Base-by-base conservation (phyloP, 2,113 vertebrate genomes). In the Tupaia chinensis region DNA sequence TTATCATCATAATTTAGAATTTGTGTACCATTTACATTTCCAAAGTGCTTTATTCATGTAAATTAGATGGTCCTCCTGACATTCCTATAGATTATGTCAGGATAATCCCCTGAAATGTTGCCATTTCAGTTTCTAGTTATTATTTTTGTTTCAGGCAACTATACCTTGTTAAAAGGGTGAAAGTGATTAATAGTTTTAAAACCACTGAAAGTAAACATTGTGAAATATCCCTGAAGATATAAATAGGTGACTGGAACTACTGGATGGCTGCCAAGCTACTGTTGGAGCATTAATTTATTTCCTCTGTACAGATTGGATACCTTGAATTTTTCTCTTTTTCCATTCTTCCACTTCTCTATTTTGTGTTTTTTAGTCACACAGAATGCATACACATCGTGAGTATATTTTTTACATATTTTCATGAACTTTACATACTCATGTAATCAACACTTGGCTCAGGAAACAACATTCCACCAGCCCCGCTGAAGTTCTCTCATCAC, bases 1-100 rank as follows among this genome's bases (percentile, higher is more conserved):
- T 97, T 96, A 93, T 93, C 66, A 91, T 94, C 83, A 89, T 96
- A 61, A 87, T 92, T 95, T 96, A 96, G 91, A 95, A 87, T 96
- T 87, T 94, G n/a, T 94, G 61, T 84, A 84, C 79, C 72, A 94
- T 91, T 95, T 96, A 69, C 77, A 87, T 89, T 95, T 97, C 87
- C 83, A 81, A 22, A 93, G 76, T 94, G 66, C 82, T 93, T 89
- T 93, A 69, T 87, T 96, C 72, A 87, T 95, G 82, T 92, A 89
- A 95, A 96, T 94, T 84, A 96, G 34, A 54, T 91, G 17, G 82
- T 95, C 80, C 34, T 94, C 58, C 54, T 89, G 87, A 65, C 84
- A 93, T 94, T 97, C 44, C 63, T 93, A 12, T 93, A 89, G 97
- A 96, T 96, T 91, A 95, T 94, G 79, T 69, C 2, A 61, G 14